Base-by-base conservation (phyloP, 2,888 invertebrate species). In the Ametastegia equiseti region DNA sequence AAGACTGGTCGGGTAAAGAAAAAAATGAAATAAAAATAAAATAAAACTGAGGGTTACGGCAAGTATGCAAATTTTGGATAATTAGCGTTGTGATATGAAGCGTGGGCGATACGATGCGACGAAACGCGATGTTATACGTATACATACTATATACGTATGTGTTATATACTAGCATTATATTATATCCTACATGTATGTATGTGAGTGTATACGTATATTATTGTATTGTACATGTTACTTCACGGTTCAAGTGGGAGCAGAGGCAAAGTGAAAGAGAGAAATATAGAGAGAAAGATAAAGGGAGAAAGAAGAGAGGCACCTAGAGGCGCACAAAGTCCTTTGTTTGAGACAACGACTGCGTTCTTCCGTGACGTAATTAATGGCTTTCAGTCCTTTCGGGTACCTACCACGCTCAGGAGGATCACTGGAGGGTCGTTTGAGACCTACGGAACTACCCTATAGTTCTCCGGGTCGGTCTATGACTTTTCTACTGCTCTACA, bases 321-420 rank as follows among this genome's bases (percentile, higher is more conserved):
- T 63, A 63, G 78, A 78, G 60, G 42, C 78, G 57, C 60, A 54
- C 42, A 42, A 60, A 78, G 63, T 57, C 87, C 88, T 89, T 91
- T 91, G 91, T 91, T 90, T 90, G 91, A 90, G 86, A 85, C 88
- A 87, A 89, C 90, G 89, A 88, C 89, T 89, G 89, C 89, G 88
- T 87, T 91, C 91, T 91, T 91, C 90, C 90, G 90, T 90, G 86
- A 88, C 88, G 89, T 91, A 91, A 91, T 91, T 91, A 90, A 91
- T 91, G 89, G 89, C 87, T 84, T 83, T 85, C 82, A 86, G 80
- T 82, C 82, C 84, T 84, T 81, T 69, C 30, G 81, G 82, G 82
- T 63, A 79, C 80, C 60, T 36, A 33, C 9, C 7, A 27, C 45
- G 36, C 9, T n/a, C n/a, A 36, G 9, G 71, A 45, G 71, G 39